phyloP scores from a whole-genome alignment of 2,113 vertebrate species.

The Actinemys pallida region DNA sequence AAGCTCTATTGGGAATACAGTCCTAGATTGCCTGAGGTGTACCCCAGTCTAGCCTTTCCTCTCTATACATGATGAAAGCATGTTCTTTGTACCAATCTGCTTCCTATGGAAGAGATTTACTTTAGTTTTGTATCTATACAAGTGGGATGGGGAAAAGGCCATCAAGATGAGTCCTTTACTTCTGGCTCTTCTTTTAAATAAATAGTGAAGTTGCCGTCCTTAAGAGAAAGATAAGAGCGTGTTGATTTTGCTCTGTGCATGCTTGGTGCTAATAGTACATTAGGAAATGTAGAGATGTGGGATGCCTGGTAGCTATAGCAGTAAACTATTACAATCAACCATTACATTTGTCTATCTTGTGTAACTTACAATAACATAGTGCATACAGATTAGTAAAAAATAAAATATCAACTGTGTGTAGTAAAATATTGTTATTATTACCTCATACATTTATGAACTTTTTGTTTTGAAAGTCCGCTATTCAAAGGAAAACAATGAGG shows the following conservation, averaged over 20 bases:
- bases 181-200: conserved; percentile 18
- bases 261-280: conserved; percentile 26
- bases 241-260: conserved; percentile 24
- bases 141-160: neutral
- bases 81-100: neutral
- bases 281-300: conserved; percentile 37
- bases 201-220: conserved; percentile 11
- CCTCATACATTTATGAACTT: neutral
- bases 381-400: conserved; percentile 43
- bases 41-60: neutral
- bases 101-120: neutral
- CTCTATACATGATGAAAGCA: neutral
- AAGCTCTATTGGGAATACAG: neutral
- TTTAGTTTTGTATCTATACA: neutral
- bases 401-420: conserved; percentile 31
- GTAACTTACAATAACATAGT: neutral
- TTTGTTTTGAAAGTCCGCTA: neutral
- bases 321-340: neutral
- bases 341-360: neutral
- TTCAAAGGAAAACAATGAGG: conserved; percentile 42
- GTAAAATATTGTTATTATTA: conserved; percentile 4
- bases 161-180: neutral
- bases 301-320: neutral
- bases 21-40: neutral
- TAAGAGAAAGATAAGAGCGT: neutral